Percentiles rank a stretch among this genome's conserved stretches.
Evolutionary conservation across 1,140 invertebrate genomes (phyloP).

Genomic region (Penaeus vannamei): DNA sequence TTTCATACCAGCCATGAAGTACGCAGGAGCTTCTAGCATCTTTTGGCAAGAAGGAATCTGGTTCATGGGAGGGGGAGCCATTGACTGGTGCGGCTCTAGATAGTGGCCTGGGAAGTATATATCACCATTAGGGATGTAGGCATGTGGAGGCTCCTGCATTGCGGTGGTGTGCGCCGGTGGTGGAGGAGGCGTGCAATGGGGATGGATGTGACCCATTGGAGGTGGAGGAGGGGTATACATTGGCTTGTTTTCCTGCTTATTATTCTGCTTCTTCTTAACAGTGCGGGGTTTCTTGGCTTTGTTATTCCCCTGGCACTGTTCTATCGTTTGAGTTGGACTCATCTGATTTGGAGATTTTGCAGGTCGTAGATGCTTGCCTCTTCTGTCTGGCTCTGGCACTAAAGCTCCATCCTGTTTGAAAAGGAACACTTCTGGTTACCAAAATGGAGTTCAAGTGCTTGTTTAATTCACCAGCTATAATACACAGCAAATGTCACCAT

Average conservation of each 20-base stretch:
- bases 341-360: conserved; percentile 50
- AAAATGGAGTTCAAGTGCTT: background rate
- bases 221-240: conserved; percentile 65
- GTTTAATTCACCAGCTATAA: background rate
- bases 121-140: conserved; percentile 67
- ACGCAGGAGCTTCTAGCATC: conserved; percentile 63
- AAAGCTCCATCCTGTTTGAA: conserved; percentile 64
- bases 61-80: conserved; percentile 61
- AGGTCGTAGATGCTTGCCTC: conserved; percentile 66
- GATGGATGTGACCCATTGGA: conserved; percentile 55
- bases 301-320: conserved; percentile 7
- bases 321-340: conserved; percentile 19
- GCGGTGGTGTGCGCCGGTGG: conserved; percentile 60
- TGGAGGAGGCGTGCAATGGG: conserved; percentile 62
- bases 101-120: conserved; percentile 67
- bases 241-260: conserved; percentile 50
- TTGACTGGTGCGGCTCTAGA: conserved; percentile 61
- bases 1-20: conserved; percentile 68
- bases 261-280: conserved; percentile 41
- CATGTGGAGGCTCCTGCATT: conserved; percentile 67
- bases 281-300: conserved; percentile 44
- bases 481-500: background rate
- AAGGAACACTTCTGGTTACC: background rate
- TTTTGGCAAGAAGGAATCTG: conserved; percentile 67
- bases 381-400: conserved; percentile 63